Conservation (phyloP, 2,113 vertebrate species). For the Naja naja region DNA sequence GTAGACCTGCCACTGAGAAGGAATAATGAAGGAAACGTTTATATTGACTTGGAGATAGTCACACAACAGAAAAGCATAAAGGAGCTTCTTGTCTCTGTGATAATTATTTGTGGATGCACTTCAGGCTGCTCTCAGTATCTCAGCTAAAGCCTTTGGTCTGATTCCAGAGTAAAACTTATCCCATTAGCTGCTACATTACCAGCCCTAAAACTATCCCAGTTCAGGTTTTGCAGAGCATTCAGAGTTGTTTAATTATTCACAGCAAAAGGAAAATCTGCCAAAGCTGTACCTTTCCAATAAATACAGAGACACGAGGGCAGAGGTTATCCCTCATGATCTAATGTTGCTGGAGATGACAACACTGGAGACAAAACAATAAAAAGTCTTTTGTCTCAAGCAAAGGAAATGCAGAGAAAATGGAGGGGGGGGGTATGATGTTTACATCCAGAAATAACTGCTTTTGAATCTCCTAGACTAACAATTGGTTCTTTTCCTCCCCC, state of each 20-base stretch:
- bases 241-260: conserved; percentile 73
- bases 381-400: conserved; percentile 57
- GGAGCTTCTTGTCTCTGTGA: conserved; percentile 43
- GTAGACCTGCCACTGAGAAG: conserved; percentile 45
- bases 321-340: conserved; percentile 58
- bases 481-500: conserved; percentile 21
- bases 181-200: conserved; percentile 72
- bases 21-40: conserved; percentile 58
- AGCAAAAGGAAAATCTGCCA: conserved; percentile 68
- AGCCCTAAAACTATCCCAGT: conserved; percentile 63
- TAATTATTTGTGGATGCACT: conserved; percentile 50
- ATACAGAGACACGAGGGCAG: conserved; percentile 50
- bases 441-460: conserved; percentile 50
- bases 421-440: conserved; percentile 53
- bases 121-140: background rate
- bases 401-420: conserved; percentile 45
- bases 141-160: conserved; percentile 57
- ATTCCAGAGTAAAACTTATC: conserved; percentile 66
- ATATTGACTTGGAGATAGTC: conserved; percentile 36
- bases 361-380: conserved; percentile 50
- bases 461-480: conserved; percentile 53
- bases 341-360: conserved; percentile 41
- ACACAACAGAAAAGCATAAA: conserved; percentile 47
- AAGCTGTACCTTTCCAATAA: conserved; percentile 62
- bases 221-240: conserved; percentile 67